Base-by-base conservation (phyloP, 1,140 invertebrate genomes). In the Lepidurus packardi region DNA sequence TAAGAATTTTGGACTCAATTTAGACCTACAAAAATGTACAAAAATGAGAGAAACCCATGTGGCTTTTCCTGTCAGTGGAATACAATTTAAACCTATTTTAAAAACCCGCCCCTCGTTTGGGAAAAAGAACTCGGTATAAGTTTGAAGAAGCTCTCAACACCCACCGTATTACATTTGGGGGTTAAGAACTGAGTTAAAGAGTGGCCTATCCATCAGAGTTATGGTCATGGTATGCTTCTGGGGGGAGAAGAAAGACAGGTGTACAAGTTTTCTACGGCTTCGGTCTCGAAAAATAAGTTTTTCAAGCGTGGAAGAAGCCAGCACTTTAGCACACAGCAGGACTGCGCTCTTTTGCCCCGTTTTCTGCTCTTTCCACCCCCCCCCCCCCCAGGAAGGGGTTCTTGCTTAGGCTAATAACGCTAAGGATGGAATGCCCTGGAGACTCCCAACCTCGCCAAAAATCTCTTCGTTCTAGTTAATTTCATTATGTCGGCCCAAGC, bases 241-340 rank as follows among this genome's bases (percentile, higher is more conserved):
- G 13, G 53, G 13, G 45, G 45, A 21, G 53, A n/a, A n/a, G 21
- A 65, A 65, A 65, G 53, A 65, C 53, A 65, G 53, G 53, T 65
- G 53, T 65, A n/a, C 53, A n/a, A 7, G 16, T 65, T 65, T 10
- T 65, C 53, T 16, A 65, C 13, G 21, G 21, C 53, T 65, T 16
- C 53, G 21, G 7, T 16, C 53, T 21, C 53, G 21, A 16, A 65
- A 47, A 65, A 65, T 65, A 65, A 65, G 13, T 13, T 65, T n/a
- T 65, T 13, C 53, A n/a, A 65, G 53, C 13, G 53, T 65, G n/a
- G 53, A 65, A 65, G 21, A 21, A 13, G 21, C 16, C 53, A 65
- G 53, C 53, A 65, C 53, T 65, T 65, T 65, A 65, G 53, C 53
- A 65, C 53, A 21, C 53, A 65, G 53, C 53, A 65, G 53, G 53